Conservation (phyloP, 2,888 invertebrate species). For the Papilio demoleus region DNA sequence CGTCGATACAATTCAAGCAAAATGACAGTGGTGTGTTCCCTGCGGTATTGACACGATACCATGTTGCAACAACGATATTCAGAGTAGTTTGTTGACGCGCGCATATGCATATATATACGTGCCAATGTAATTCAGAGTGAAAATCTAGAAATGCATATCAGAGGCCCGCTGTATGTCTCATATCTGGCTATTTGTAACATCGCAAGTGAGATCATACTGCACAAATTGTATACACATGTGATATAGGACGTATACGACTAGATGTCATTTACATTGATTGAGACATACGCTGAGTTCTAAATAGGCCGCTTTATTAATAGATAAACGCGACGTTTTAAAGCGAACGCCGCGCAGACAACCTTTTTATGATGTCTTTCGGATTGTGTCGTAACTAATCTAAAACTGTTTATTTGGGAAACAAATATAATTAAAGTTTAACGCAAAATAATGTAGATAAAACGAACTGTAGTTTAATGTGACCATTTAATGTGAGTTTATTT, state of each 20-base stretch:
- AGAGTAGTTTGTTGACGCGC: constrained; percentile 30
- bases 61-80: constrained; percentile 34
- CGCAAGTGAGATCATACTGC: constrained; percentile 44
- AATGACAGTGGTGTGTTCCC: constrained; percentile 30
- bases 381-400: background rate
- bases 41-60: constrained; percentile 30
- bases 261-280: constrained; percentile 38
- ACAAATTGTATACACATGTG: constrained; percentile 32
- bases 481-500: background rate
- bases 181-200: constrained; percentile 43
- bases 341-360: background rate
- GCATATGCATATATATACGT: constrained; percentile 18
- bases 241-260: constrained; percentile 39
- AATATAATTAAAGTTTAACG: background rate
- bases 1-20: constrained; percentile 27
- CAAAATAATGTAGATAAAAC: background rate
- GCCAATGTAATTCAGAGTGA: constrained; percentile 37
- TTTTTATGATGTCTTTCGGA: background rate
- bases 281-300: constrained; percentile 31
- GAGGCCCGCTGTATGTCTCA: constrained; percentile 12
- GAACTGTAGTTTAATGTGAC: background rate
- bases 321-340: constrained; percentile 16
- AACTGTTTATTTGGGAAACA: background rate
- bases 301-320: constrained; percentile 35
- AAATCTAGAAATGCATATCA: constrained; percentile 38